phyloP scores from a whole-genome alignment of 2,113 vertebrate genomes.

The Dascyllus trimaculatus region DNA sequence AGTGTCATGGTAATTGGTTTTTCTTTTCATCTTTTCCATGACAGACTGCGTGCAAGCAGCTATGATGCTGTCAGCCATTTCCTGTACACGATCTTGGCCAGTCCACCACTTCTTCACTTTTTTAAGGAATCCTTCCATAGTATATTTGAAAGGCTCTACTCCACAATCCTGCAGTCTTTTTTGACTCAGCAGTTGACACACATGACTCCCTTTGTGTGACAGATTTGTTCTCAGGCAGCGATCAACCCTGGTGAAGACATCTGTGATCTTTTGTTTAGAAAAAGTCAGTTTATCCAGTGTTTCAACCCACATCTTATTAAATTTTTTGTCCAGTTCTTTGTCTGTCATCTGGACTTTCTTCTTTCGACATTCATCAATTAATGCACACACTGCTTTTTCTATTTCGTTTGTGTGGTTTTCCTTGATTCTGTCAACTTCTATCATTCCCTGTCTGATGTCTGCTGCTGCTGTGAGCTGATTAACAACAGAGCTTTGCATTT shows the following conservation, averaged over 20 bases:
- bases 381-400: constrained; percentile 10
- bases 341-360: constrained; percentile 27
- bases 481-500: constrained; percentile 8
- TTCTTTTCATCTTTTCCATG: fast-evolving
- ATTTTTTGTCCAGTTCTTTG: constrained; percentile 13
- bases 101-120: fast-evolving
- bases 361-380: constrained; percentile 51
- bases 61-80: constrained; percentile 35
- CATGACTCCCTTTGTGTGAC: not conserved
- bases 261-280: fast-evolving
- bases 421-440: constrained; percentile 52
- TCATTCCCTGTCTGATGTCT: constrained; percentile 50
- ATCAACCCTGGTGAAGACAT: not conserved
- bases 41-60: fast-evolving
- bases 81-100: not conserved
- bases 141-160: not conserved
- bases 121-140: fast-evolving
- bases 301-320: constrained; percentile 68
- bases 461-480: constrained; percentile 47
- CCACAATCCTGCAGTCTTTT: fast-evolving
- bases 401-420: constrained; percentile 39
- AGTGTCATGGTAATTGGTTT: constrained; percentile 61
- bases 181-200: not conserved
- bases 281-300: not conserved
- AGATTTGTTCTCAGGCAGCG: constrained; percentile 35